Percentiles rank a stretch among this genome's conserved stretches.
phyloP scores from a whole-genome alignment of 1,140 invertebrate species.

The Drosophila nikananu region DNA sequence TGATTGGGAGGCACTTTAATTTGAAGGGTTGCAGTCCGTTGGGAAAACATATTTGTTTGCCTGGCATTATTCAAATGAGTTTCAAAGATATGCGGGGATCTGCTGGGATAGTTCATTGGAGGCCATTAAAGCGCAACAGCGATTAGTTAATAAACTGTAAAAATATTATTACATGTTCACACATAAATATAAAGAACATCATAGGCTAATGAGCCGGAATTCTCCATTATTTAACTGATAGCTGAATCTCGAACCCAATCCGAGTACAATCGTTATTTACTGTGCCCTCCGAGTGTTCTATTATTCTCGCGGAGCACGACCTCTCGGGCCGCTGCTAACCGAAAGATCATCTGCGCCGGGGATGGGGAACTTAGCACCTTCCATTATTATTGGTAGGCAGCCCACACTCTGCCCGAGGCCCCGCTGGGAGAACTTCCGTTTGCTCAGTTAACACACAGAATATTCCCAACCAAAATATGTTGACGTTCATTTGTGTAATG shows the following conservation, averaged over 20 bases:
- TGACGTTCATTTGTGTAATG: conserved; percentile 38
- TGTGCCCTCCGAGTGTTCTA: conserved; percentile 26
- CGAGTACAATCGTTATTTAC: conserved; percentile 15
- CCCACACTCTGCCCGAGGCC: conserved; percentile 5
- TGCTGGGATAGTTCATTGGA: conserved; percentile 9
- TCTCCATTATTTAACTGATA: conserved; percentile 24
- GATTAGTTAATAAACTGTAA: conserved; percentile 4
- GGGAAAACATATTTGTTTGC: conserved; percentile 30
- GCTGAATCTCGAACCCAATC: conserved; percentile 16
- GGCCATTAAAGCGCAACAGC: conserved; percentile 5
- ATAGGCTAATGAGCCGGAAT: neutral
- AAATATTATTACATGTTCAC: conserved; percentile 32
- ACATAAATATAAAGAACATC: conserved; percentile 21
- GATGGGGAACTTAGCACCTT: conserved; percentile 56
- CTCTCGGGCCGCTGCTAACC: conserved; percentile 56
- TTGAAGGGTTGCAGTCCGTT: conserved; percentile 47
- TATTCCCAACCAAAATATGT: conserved; percentile 58
- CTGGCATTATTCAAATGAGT: conserved; percentile 23
- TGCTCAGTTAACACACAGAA: conserved; percentile 35
- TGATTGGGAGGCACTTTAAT: conserved; percentile 51
- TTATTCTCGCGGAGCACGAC: conserved; percentile 52
- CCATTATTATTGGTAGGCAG: conserved; percentile 32
- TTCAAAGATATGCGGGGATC: conserved; percentile 6
- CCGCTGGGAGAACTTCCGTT: conserved; percentile 69
- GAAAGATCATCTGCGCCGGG: conserved; percentile 51